phyloP scores from a whole-genome alignment of 1,140 invertebrate genomes.

The Thaumatotibia leucotreta region DNA sequence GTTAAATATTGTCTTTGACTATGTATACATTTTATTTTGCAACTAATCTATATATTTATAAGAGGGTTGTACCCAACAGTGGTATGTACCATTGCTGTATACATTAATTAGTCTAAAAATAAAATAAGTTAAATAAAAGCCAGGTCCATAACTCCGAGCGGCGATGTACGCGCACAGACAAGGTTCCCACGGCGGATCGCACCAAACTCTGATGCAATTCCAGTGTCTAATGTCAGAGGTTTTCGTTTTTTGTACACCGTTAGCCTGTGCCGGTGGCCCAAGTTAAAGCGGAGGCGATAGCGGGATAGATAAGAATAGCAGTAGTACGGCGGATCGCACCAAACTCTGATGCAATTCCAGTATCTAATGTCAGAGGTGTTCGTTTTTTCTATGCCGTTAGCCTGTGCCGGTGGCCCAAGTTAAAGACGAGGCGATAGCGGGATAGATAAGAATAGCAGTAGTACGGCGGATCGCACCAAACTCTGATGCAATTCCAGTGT shows the following conservation, averaged over 20 bases:
- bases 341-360: slow-evolving; percentile 61
- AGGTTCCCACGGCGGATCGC: slow-evolving; percentile 55
- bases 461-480: too few species aligned
- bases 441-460: too few species aligned
- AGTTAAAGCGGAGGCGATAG: not conserved
- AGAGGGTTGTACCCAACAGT: not conserved
- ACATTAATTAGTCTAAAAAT: not conserved
- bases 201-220: slow-evolving; percentile 60
- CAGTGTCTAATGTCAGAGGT: slow-evolving; percentile 66
- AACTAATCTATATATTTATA: too few species aligned
- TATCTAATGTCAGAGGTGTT: slow-evolving; percentile 67
- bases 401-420: slow-evolving; percentile 26
- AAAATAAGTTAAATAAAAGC: slow-evolving; percentile 19
- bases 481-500: too few species aligned
- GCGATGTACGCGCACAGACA: slow-evolving; percentile 31
- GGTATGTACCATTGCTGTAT: not conserved
- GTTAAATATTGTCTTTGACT: too few species aligned
- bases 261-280: slow-evolving; percentile 38
- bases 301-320: too few species aligned
- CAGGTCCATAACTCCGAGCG: slow-evolving; percentile 26
- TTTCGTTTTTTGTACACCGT: slow-evolving; percentile 65
- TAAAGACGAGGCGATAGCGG: not conserved
- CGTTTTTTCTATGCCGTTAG: slow-evolving; percentile 68
- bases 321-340: slow-evolving; percentile 45
- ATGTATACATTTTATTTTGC: too few species aligned